Percentiles rank a stretch among this genome's conserved stretches.
phyloP scores from a whole-genome alignment of 2,888 invertebrate genomes.

The Zhuqinia jingwanae region DNA sequence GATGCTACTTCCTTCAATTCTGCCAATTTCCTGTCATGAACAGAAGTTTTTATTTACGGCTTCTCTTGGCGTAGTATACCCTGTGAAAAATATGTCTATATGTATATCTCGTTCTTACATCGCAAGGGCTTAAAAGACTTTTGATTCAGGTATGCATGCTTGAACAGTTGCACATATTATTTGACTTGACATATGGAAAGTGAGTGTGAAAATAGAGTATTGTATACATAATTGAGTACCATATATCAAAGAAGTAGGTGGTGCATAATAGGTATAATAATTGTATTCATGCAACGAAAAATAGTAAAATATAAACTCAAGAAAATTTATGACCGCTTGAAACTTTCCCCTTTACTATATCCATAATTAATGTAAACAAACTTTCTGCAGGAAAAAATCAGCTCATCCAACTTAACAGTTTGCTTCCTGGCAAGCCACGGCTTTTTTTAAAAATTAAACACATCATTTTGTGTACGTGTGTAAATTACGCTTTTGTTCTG shows the following conservation, averaged over 20 bases:
- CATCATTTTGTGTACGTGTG: constrained; percentile 6
- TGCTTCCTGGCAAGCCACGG: background rate
- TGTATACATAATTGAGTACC: background rate
- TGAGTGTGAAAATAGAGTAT: background rate
- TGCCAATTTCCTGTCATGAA: constrained; percentile 67
- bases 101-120: background rate
- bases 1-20: constrained; percentile 45
- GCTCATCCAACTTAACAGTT: constrained; percentile 32
- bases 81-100: background rate
- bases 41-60: constrained; percentile 50
- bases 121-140: too few relatives aligned
- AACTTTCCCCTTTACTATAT: constrained; percentile 38
- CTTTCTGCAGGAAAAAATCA: constrained; percentile 40
- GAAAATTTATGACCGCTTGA: background rate
- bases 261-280: constrained; percentile 20
- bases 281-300: background rate
- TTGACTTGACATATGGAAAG: background rate
- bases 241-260: background rate
- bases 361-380: constrained; percentile 60
- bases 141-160: constrained; percentile 41
- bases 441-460: too few relatives aligned
- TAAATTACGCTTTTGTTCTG: constrained; percentile 30
- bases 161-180: background rate
- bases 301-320: background rate
- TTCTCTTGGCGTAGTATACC: constrained; percentile 19